phyloP scores from a whole-genome alignment of 2,113 vertebrate genomes.

The Lepus europaeus region DNA sequence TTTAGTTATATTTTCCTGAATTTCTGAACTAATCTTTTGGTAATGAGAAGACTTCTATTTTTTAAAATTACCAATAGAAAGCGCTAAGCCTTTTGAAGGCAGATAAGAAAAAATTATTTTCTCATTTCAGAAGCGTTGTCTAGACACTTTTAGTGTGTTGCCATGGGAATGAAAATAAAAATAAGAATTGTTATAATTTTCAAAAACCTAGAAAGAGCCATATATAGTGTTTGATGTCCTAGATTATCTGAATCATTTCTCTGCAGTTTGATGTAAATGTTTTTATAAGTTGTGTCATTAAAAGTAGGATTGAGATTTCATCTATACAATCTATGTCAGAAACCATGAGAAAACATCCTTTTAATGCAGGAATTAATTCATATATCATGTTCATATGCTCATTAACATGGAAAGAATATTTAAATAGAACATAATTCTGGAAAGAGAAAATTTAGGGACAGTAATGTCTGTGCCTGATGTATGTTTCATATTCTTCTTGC shows the following conservation, averaged over 20 bases:
- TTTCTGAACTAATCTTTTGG: neutral
- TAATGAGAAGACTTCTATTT: constrained; percentile 40
- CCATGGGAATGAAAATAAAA: constrained; percentile 71
- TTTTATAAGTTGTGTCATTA: constrained; percentile 52
- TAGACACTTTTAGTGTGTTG: constrained; percentile 54
- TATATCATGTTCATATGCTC: neutral
- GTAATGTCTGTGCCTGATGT: neutral
- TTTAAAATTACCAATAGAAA: constrained; percentile 21
- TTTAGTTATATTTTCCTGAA: constrained; percentile 26
- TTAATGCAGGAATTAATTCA: neutral
- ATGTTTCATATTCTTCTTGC: neutral
- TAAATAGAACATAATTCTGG: constrained; percentile 35
- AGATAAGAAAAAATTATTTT: constrained; percentile 60
- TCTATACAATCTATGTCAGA: neutral
- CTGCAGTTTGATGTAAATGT: neutral
- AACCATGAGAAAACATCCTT: neutral
- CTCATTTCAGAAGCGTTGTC: constrained; percentile 43
- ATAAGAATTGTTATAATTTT: constrained; percentile 56
- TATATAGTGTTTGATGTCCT: constrained; percentile 20
- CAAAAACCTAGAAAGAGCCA: constrained; percentile 57
- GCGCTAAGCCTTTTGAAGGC: constrained; percentile 16
- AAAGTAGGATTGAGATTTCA: constrained; percentile 17
- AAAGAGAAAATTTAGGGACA: constrained; percentile 29
- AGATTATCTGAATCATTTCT: constrained; percentile 20
- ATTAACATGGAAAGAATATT: constrained; percentile 15